Conservation (phyloP, 2,113 vertebrate species). For the Myiagra hebetior region DNA sequence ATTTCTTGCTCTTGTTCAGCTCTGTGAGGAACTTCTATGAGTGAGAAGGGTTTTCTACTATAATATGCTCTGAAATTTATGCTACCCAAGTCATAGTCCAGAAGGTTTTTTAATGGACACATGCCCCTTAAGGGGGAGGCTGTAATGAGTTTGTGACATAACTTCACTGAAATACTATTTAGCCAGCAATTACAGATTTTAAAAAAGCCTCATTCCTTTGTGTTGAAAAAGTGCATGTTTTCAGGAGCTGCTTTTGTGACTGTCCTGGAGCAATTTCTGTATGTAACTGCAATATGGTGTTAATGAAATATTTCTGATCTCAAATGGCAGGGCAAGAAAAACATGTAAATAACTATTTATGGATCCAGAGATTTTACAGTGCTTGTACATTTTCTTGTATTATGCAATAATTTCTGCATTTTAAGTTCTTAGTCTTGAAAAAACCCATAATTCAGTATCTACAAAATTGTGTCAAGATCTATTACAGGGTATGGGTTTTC, state of each 20-base stretch:
- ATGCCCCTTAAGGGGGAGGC: rapidly evolving
- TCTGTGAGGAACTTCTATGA: neutral
- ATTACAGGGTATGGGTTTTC: neutral
- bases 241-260: neutral
- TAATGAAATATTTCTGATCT: neutral
- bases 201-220: neutral
- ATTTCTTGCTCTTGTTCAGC: neutral
- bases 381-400: neutral
- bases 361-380: neutral
- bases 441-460: rapidly evolving
- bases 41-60: neutral
- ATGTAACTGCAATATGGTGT: neutral
- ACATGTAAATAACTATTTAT: neutral
- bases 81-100: neutral
- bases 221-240: neutral
- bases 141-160: neutral
- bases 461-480: neutral
- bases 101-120: neutral
- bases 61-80: neutral
- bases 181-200: neutral
- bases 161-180: neutral
- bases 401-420: neutral
- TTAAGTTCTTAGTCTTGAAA: neutral
- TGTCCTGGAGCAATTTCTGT: neutral
- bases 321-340: neutral